A percentile compares a stretch with the other conserved stretches of the same genome.
Evolutionary conservation across 1,140 invertebrate genomes (phyloP).

Genomic region (Parapsyche elsis): DNA sequence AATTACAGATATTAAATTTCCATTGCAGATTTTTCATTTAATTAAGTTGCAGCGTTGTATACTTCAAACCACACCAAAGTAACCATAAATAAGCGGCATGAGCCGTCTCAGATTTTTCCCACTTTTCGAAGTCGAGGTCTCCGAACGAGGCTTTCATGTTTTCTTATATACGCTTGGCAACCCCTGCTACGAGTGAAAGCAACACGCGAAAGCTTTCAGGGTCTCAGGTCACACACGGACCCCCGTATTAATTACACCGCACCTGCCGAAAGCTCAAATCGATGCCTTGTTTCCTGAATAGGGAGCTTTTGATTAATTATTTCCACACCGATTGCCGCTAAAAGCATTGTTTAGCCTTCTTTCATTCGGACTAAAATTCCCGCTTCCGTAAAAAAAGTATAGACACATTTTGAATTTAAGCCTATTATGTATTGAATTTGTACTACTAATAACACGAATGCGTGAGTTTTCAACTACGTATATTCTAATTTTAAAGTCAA

Average conservation of each 20-base stretch:
- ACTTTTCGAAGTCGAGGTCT: not conserved
- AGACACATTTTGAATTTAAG: too few relatives aligned
- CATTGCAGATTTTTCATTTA: too few relatives aligned
- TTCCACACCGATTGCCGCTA: not conserved
- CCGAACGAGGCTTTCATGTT: too few relatives aligned
- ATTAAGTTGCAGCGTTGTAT: too few relatives aligned
- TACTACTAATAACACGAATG: too few relatives aligned
- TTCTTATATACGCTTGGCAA: not conserved
- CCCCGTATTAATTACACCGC: conserved; percentile 41
- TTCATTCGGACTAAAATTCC: conserved; percentile 4
- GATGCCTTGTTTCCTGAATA: conserved; percentile 37
- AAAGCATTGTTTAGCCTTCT: conserved; percentile 35
- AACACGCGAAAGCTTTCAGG: conserved; percentile 38
- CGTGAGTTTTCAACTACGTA: too few relatives aligned
- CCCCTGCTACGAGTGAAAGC: conserved; percentile 25
- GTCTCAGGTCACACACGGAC: conserved; percentile 25
- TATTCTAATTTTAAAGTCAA: too few relatives aligned
- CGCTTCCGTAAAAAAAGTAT: conserved; percentile 3
- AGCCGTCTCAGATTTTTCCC: not conserved
- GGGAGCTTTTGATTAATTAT: conserved; percentile 44
- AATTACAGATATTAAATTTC: too few relatives aligned
- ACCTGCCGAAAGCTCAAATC: conserved; percentile 43
- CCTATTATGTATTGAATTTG: too few relatives aligned
- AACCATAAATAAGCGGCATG: not conserved
- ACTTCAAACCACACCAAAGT: too few relatives aligned